Percentiles rank a stretch among this genome's conserved stretches.
Conservation (phyloP, 2,888 invertebrate species). For the Alloplasta piceator region DNA sequence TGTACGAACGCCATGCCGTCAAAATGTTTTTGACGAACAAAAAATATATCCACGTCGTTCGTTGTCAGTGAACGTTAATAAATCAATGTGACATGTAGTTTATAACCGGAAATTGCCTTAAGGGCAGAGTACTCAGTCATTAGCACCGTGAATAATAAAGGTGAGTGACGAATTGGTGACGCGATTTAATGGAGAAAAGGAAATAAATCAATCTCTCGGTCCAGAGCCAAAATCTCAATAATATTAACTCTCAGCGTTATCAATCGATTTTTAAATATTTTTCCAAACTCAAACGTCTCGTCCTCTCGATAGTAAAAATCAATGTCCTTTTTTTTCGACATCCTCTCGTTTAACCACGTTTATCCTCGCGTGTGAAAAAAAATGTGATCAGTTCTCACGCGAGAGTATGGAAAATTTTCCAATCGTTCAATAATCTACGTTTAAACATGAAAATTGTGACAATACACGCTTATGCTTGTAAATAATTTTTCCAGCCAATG, state of each 20-base stretch:
- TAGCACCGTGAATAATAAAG: conserved; percentile 74
- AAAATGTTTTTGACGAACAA: conserved; percentile 74
- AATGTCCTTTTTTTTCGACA: background rate
- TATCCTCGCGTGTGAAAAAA: background rate
- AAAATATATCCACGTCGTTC: conserved; percentile 74
- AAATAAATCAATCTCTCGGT: background rate
- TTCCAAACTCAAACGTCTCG: background rate
- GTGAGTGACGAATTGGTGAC: conserved; percentile 65
- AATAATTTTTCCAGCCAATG: conserved; percentile 71
- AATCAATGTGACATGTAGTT: conserved; percentile 79
- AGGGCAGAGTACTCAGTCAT: conserved; percentile 74
- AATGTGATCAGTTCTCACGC: background rate
- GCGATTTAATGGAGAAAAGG: background rate
- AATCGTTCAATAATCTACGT: background rate
- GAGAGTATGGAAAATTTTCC: background rate
- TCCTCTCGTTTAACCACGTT: background rate
- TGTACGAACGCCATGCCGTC: conserved; percentile 75
- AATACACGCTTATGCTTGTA: conserved; percentile 60
- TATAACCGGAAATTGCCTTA: conserved; percentile 76
- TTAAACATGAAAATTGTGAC: conserved; percentile 20
- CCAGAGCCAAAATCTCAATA: conserved; percentile 13
- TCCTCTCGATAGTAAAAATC: background rate
- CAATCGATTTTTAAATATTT: background rate
- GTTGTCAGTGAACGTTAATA: conserved; percentile 75
- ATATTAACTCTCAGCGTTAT: conserved; percentile 1